phyloP scores from a whole-genome alignment of 2,797 vertebrate genomes.

The Myotis daubentonii region DNA sequence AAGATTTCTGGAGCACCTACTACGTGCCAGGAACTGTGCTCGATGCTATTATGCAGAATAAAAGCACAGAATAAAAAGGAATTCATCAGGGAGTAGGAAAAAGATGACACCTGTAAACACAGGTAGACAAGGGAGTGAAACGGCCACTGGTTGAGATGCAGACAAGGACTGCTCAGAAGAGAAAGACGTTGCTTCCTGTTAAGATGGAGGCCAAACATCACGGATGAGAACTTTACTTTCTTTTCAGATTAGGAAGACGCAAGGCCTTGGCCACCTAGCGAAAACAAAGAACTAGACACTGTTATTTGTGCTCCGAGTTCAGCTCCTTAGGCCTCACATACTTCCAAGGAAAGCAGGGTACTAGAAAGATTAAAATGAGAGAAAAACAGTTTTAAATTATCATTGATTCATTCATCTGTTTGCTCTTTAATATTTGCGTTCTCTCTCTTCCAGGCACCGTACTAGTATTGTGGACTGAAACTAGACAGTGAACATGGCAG shows the following conservation, averaged over 20 bases:
- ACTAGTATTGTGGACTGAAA: background rate
- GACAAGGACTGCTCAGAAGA: background rate
- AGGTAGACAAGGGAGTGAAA: background rate
- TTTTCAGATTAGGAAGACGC: background rate
- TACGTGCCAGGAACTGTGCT: background rate
- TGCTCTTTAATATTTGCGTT: background rate
- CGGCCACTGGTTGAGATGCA: background rate
- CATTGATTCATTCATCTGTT: background rate
- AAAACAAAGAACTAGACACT: background rate
- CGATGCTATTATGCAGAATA: background rate
- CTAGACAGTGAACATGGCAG: background rate
- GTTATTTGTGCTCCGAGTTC: background rate
- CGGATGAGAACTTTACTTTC: background rate
- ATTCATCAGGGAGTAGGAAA: background rate
- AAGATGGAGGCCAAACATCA: background rate
- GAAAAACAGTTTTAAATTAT: background rate
- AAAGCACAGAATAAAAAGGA: background rate
- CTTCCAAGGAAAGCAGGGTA: background rate
- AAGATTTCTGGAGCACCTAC: background rate
- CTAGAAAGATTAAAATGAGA: background rate
- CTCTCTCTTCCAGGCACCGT: background rate
- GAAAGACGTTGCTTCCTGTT: background rate
- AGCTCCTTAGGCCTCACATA: background rate
- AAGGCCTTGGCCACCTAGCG: background rate
- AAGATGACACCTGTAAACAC: background rate